Conservation (phyloP, 2,113 vertebrate genomes). For the Cynopterus brachyotis region DNA sequence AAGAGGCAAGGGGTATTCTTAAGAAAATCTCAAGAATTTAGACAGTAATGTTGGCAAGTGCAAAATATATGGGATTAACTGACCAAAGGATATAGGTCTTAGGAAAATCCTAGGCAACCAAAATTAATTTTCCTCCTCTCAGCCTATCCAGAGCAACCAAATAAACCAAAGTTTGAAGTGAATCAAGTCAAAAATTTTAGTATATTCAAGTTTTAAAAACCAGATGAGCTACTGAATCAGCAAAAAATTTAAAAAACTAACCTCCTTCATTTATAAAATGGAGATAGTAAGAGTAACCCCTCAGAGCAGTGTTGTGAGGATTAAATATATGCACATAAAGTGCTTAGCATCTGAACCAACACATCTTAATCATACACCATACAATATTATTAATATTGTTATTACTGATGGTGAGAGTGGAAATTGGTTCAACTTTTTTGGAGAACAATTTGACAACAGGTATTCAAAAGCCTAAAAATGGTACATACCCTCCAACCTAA, state of each 20-base stretch:
- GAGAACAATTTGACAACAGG: not conserved
- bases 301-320: not conserved
- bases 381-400: not conserved
- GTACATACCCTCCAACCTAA: not conserved
- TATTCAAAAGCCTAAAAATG: conserved; percentile 11
- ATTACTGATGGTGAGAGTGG: not conserved
- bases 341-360: not conserved
- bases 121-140: not conserved
- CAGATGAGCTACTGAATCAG: not conserved
- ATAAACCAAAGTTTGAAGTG: not conserved
- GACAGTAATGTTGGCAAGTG: not conserved
- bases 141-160: not conserved
- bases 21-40: conserved; percentile 31
- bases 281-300: not conserved
- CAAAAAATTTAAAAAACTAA: conserved; percentile 30
- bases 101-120: conserved; percentile 7
- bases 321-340: not conserved
- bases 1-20: not conserved
- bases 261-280: not conserved
- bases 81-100: not conserved
- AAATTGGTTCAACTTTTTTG: conserved; percentile 9
- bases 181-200: not conserved
- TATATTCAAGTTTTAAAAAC: not conserved
- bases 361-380: not conserved
- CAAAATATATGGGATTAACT: conserved; percentile 39